These are phyloP conservation scores for Azorinus chamasolen DNA, from an alignment of 2,888 invertebrate species.

Conservation along the genomic window DNA sequence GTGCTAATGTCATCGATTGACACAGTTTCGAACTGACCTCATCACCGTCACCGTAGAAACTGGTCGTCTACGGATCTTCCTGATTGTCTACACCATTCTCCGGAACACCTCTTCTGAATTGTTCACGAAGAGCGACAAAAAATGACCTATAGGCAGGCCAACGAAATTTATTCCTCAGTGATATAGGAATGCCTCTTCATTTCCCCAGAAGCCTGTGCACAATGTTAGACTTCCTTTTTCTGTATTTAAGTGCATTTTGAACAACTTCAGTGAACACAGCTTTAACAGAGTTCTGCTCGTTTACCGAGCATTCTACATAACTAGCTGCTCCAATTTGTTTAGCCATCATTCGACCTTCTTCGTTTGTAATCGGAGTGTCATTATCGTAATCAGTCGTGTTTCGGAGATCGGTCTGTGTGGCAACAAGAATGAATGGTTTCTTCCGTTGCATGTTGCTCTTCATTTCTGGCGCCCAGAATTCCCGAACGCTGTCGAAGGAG, in stretches of 20 bases:
- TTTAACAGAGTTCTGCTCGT: slow-evolving; percentile 65
- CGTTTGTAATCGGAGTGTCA: slow-evolving; percentile 67
- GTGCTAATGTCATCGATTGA: no score
- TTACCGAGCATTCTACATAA: slow-evolving; percentile 73
- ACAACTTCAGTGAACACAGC: slow-evolving; percentile 74
- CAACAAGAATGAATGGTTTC: slow-evolving; percentile 75
- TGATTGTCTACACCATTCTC: no score
- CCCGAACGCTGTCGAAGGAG: slow-evolving; percentile 72
- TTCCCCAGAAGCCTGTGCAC: slow-evolving; percentile 66
- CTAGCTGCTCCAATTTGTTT: slow-evolving; percentile 72
- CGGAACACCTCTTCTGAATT: no score
- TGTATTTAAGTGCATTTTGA: slow-evolving; percentile 70
- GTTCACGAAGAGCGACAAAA: no score
- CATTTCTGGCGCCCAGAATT: slow-evolving; percentile 78
- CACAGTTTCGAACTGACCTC: no score
- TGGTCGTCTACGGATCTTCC: no score
- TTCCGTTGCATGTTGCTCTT: slow-evolving; percentile 71
- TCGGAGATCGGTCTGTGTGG: slow-evolving; percentile 75
- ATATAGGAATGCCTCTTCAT: slow-evolving; percentile 27
- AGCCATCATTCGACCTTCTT: slow-evolving; percentile 71
- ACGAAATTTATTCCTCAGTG: no score
- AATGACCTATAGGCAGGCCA: no score
- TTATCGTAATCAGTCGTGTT: slow-evolving; percentile 65
- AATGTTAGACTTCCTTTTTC: slow-evolving; percentile 70
- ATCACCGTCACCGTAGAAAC: no score